Conservation (phyloP, 2,888 invertebrate genomes). For the Xylophagus ater region DNA sequence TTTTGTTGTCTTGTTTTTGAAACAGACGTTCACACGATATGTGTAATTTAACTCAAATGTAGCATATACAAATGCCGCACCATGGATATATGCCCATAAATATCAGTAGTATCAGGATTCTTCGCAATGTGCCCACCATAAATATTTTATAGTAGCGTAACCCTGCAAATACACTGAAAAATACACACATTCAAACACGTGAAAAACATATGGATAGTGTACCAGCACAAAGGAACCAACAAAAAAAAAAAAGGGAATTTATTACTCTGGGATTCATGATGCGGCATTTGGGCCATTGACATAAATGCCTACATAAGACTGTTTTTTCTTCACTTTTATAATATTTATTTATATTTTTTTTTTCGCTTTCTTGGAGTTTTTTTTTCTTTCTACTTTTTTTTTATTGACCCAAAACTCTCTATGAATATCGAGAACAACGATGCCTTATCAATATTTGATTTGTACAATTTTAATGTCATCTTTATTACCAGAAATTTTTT, state of each 20-base stretch:
- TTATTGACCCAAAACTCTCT: too few relatives aligned
- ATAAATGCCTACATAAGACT: too few relatives aligned
- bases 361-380: too few relatives aligned
- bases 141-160: constrained; percentile 16
- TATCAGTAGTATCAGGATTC: constrained; percentile 8
- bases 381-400: too few relatives aligned
- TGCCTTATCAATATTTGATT: too few relatives aligned
- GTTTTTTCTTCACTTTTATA: too few relatives aligned
- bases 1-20: background rate
- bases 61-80: background rate
- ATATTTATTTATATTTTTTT: too few relatives aligned
- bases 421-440: too few relatives aligned
- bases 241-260: background rate
- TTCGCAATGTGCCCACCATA: constrained; percentile 13
- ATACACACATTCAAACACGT: background rate
- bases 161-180: constrained; percentile 12
- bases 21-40: background rate
- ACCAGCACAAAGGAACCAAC: too few relatives aligned
- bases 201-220: too few relatives aligned
- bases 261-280: background rate
- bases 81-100: background rate
- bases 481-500: too few relatives aligned
- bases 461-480: too few relatives aligned
- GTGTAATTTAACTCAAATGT: constrained; percentile 7
- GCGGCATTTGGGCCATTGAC: constrained; percentile 2